Base-by-base conservation (phyloP, 2,888 invertebrate genomes). In the Melieria crassipennis region DNA sequence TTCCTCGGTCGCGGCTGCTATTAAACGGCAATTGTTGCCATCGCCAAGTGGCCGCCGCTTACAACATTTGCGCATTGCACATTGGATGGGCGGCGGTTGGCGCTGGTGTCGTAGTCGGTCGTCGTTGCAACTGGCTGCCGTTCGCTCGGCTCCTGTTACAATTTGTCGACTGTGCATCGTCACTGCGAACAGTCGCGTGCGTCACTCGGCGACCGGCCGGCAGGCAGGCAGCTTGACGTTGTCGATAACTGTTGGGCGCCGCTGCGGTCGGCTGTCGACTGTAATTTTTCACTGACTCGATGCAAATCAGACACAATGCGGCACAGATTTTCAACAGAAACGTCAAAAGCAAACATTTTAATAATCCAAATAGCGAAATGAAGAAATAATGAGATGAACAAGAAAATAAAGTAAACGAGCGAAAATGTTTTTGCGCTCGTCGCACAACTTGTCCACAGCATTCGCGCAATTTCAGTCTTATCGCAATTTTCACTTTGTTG, bases 101-200 rank as follows among this genome's bases (percentile, higher is more conserved):
- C 30, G 30, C 30, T 30, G 30, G 47, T 57, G 9, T 10, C 46
- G 64, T 5, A 48, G 57, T 42, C 56, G 6, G 7, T 55, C 45
- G 6, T 10, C 13, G 52, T 5, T 48, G 42, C 11, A 30, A 30
- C 57, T 73, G 48, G 45, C 58, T 61, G 50, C 50, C 9, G 11
- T 42, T 70, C 76, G 56, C 83, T 83, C 83, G 67, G 76, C 73
- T 75, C 84, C 83, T 84, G 79, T 75, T 84, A 82, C 73, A 73
- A 80, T 79, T 80, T 83, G 80, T 81, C 79, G 83, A 83, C 79
- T 83, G 82, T 84, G 82, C 82, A 83, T 82, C 84, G 83, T 84
- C 83, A 83, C 82, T 83, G 76, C 76, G 74, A 67, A 42, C 30
- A 48, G 66, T 30, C 55, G 55, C 68, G 47, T 58, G 13, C 52